Evolutionary conservation across 2,113 vertebrate genomes (phyloP).

Genomic region (Leptodactylus fuscus): DNA sequence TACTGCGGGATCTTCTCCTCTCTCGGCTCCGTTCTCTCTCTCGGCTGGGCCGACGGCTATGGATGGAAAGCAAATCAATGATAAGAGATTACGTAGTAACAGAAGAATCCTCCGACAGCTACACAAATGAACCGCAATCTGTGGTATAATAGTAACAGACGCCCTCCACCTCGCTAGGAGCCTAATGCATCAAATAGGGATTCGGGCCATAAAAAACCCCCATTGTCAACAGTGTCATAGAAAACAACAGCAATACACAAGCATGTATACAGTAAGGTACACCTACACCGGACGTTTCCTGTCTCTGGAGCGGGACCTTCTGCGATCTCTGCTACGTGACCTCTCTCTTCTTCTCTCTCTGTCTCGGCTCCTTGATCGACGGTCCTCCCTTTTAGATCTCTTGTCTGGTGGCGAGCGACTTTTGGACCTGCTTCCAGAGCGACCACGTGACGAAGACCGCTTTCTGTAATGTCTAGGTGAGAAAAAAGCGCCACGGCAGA

Average conservation of each 20-base stretch:
- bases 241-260: no score
- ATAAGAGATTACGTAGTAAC: no score
- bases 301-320: constrained; percentile 91
- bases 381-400: constrained; percentile 89
- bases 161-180: no score
- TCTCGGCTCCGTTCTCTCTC: constrained; percentile 80
- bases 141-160: no score
- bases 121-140: no score
- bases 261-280: no score
- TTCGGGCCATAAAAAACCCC: no score
- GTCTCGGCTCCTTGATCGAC: constrained; percentile 80
- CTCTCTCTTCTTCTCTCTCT: constrained; percentile 81
- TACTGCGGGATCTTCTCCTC: constrained; percentile 87
- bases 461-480: constrained; percentile 88
- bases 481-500: background rate
- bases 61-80: background rate
- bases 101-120: no score
- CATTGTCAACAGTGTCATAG: no score
- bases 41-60: constrained; percentile 81
- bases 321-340: constrained; percentile 90
- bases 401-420: constrained; percentile 93
- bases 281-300: constrained; percentile 87
- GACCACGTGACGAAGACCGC: constrained; percentile 86
- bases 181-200: no score
- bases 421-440: constrained; percentile 88